These are phyloP conservation scores for Hipposideros armiger DNA, from an alignment of 2,113 vertebrate genomes.

Conservation along the genomic window DNA sequence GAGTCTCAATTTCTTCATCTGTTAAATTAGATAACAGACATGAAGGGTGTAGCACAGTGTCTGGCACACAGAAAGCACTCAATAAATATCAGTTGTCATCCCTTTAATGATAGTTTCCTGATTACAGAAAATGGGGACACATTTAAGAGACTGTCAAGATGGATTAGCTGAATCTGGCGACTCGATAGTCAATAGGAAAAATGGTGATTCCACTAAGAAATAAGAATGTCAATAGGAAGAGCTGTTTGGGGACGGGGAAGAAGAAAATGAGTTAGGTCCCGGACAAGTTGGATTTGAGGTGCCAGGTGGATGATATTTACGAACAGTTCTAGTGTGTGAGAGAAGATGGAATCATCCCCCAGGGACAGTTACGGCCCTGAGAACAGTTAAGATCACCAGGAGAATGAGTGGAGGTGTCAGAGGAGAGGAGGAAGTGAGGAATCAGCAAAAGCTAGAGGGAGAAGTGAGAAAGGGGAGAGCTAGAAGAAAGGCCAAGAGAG, in stretches of 20 bases:
- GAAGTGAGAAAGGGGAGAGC: neutral
- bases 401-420: neutral
- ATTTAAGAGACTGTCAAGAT: neutral
- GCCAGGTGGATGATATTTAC: neutral
- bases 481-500: neutral
- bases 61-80: neutral
- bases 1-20: slow-evolving; percentile 10
- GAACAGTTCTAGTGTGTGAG: neutral
- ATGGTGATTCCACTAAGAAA: neutral
- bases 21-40: neutral
- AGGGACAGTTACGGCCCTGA: neutral
- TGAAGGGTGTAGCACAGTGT: neutral
- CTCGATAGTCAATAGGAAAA: neutral
- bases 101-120: neutral
- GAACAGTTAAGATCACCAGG: neutral
- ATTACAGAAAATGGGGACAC: neutral
- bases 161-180: neutral
- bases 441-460: neutral
- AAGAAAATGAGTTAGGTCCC: neutral
- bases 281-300: neutral
- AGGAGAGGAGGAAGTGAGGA: neutral
- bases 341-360: neutral
- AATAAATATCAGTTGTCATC: neutral
- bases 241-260: neutral
- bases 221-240: neutral